Percentiles rank a stretch among this genome's conserved stretches.
phyloP scores from a whole-genome alignment of 2,888 invertebrate genomes.

The Plutella xylostella region DNA sequence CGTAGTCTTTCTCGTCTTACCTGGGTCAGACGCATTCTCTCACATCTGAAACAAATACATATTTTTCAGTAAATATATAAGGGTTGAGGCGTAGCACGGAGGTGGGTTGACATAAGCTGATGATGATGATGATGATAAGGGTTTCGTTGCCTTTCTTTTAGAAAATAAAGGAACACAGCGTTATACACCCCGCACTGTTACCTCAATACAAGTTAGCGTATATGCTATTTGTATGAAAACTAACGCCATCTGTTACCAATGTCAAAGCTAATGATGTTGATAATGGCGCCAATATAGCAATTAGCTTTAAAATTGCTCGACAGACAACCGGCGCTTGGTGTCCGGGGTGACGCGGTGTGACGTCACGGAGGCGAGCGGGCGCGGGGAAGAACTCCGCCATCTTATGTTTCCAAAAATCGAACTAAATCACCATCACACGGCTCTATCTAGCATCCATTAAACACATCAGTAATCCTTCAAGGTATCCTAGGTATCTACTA shows the following conservation, averaged over 20 bases:
- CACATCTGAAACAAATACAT: constrained; percentile 35
- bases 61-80: background rate
- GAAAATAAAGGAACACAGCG: background rate
- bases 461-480: background rate
- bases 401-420: background rate
- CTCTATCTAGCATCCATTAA: background rate
- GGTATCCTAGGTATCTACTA: background rate
- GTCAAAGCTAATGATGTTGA: no score
- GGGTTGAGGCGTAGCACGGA: background rate
- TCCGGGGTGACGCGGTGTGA: background rate
- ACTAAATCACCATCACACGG: background rate
- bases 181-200: background rate
- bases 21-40: constrained; percentile 50
- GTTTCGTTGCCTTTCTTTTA: background rate
- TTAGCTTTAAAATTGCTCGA: no score
- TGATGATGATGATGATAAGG: background rate
- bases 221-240: background rate
- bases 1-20: constrained; percentile 44
- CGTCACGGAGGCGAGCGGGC: background rate
- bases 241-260: no score
- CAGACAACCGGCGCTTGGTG: no score
- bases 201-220: background rate
- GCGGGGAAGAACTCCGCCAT: background rate
- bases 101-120: background rate
- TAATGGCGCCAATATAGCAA: no score